Evolutionary conservation across 2,888 invertebrate genomes (phyloP).

Genomic region (Orchesellides sinensis): DNA sequence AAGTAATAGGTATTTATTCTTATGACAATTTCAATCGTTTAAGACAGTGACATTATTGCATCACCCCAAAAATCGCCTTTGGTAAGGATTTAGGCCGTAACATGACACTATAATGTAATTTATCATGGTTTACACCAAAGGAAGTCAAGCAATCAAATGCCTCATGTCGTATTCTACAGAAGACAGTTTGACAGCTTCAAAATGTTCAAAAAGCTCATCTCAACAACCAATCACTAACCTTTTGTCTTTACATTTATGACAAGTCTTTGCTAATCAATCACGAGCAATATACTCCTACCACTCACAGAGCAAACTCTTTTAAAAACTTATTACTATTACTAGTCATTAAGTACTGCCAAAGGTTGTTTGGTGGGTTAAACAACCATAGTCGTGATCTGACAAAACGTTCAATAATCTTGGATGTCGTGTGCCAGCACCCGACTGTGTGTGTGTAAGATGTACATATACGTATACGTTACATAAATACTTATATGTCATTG

Average conservation of each 20-base stretch:
- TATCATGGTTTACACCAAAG: neutral
- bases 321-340: neutral
- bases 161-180: no score
- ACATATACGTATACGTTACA: neutral
- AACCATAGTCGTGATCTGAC: no score
- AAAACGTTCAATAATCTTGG: constrained; percentile 2
- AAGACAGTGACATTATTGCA: neutral
- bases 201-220: no score
- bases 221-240: neutral
- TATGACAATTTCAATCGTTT: neutral
- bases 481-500: neutral
- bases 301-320: neutral
- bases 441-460: no score
- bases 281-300: neutral
- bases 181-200: neutral
- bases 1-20: neutral
- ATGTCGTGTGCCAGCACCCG: neutral
- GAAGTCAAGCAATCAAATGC: neutral
- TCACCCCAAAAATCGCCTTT: neutral
- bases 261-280: constrained; percentile 9
- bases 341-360: neutral
- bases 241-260: neutral
- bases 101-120: neutral
- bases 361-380: neutral
- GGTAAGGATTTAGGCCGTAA: neutral